Base-by-base conservation (phyloP, 2,888 invertebrate species). In the Drosophila birchii region DNA sequence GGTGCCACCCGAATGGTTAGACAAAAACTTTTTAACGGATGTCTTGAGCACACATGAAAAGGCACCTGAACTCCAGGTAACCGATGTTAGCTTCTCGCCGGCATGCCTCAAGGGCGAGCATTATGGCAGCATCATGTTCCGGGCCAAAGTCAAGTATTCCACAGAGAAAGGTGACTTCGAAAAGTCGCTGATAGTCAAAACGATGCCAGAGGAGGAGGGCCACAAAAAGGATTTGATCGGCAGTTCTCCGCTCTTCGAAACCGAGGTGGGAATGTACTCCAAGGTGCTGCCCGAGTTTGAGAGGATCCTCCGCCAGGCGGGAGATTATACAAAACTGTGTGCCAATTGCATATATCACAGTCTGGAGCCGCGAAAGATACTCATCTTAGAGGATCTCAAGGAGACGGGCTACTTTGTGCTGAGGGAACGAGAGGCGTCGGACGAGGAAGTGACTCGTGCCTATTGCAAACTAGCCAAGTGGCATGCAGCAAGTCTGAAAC, bases 401-500 rank as follows among this genome's bases (percentile, higher is more conserved):
- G 70, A 64, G 4, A 67, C 67, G 39, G 78, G 78, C 0, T 91
- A 76, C 47, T 34, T 49, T 6, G 85, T 80, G n/a, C 73, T 80
- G 6, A 79, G 88, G 26, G 75, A 78, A 18, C 58, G 89, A 69
- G 49, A 63, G 0, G 45, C 63, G 3, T 92, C 92, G 56, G 26
- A 91, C 7, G 82, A 87, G 0, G 93, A 93, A 58, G 76, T 92
- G 0, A 86, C 78, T 54, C 12, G 90, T 4, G 90, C 92, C 2
- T 75, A 93, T 6, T 78, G 76, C 1, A 87, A 92, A 3, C 63
- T 93, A 63, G 93, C 93, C 0, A 91, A 91, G 75, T 93, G 93
- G 75, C 94, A 94, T 75, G 93, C 80, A 0, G 69, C 59, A 91
- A 80, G 83, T 93, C 9, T 92, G 91, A 29, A 90, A 92, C 0